Evolutionary conservation across 2,113 vertebrate genomes (phyloP), one percentile per base, ranked within the genome.

Genomic region (Paradisaea rubra): DNA sequence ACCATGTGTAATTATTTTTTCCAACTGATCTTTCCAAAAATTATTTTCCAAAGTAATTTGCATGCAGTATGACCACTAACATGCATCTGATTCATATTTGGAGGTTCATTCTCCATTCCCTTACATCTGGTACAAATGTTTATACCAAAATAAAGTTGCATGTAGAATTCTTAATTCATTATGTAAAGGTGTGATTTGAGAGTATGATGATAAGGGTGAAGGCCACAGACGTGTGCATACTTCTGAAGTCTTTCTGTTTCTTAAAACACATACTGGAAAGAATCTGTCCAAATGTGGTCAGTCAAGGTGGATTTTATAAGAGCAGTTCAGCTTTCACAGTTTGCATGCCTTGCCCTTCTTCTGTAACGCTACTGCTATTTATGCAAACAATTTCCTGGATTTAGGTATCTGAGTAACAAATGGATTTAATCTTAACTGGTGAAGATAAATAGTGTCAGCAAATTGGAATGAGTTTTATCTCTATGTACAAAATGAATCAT

Each of bases 171-270:
- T 63, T 77, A 50, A 73, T 71, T 70, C 7, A 14, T 59, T 74
- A 50, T 13, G 10, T 79, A 49, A 86, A 83, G 18, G 22, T 71
- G 10, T 42, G 15, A 69, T 68, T 87, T 15, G 15, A 56, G 25
- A 8, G 15, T 63, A 1, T 16, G 16, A 7, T 16, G 11, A 9
- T 66, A 65, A 53, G n/a, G 59, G n/a, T 69, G 4, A 54, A 68
- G 33, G 53, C 42, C 0, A 2, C 8, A 41, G 68, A 18, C 1
- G 1, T 3, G 4, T 1, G 0, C 56, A 18, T 41, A 68, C 8
- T 35, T 72, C 52, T 42, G 24, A 86, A 47, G 63, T 79, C 11
- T 47, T 68, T 47, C 3, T 60, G 17, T 66, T 94, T 86, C 60
- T 66, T 77, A n/a, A 84, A 81, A 68, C 12, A 7, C 0, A 2